Base-by-base conservation (phyloP, 2,113 vertebrate species). In the Athene noctua region DNA sequence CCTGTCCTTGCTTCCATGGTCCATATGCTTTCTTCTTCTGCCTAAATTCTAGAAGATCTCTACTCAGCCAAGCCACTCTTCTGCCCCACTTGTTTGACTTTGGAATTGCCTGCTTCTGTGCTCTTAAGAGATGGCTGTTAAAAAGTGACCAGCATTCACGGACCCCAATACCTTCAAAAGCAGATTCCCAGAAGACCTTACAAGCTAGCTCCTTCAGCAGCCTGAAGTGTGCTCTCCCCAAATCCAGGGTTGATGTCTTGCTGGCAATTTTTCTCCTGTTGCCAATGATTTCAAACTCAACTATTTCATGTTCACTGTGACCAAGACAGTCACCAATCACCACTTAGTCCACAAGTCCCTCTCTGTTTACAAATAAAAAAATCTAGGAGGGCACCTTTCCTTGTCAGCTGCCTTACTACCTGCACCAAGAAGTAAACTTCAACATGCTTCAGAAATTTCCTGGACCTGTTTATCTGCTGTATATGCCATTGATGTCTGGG, bases 311-410 rank as follows among this genome's bases (percentile, higher is more conserved):
- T 19, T 38, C 34, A 65, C 40, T 47, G 19, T 58, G 13, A 67
- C 29, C 23, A 58, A 67, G 72, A 67, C 12, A 67, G 25, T 19
- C 30, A 51, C 36, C 30, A 49, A 57, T 42, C 52, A 58, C 15
- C 62, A 59, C 62, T 42, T 77, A 3, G 1, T 4, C 66, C 23
- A 49, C 0, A 0, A 71, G 44, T 30, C 4, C 42, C 15, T 30
- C 17, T 62, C 29, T 77, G 44, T 25, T 54, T 73, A 84, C 62
- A 58, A 67, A 67, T 40, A 88, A 44, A 15, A 15, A 52, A 22
- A 32, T 34, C 57, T 62, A 27, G 49, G 15, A 80, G 15, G 19
- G 10, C 23, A 66, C 11, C 32, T 58, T 75, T 86, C 25, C 62
- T 51, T 30, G 36, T 51, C 1, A 2, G 26, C 8, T 67, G 30